Evolutionary conservation across 2,113 vertebrate genomes (phyloP).

Genomic region (mouse (Mus musculus)): GRCm39 chr5:92224001-92224500

Average conservation of each 20-base stretch:
- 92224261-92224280: no score
- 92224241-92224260: neutral
- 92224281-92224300: no score
- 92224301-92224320: no score
- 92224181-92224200: neutral
- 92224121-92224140: neutral
- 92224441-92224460: neutral
- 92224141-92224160: neutral
- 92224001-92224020: neutral
- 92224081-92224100: neutral
- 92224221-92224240: neutral
- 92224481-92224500: neutral
- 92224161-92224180: neutral
- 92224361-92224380: neutral
- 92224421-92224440: neutral
- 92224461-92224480: neutral
- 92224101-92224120: neutral
- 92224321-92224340: no score
- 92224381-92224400: neutral
- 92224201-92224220: neutral
- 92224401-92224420: neutral
- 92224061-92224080: neutral
- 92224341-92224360: neutral
- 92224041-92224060: no score
- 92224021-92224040: no score